These are phyloP conservation scores for Mya arenaria DNA, from an alignment of 1,140 invertebrate genomes.

Conservation along the genomic window DNA sequence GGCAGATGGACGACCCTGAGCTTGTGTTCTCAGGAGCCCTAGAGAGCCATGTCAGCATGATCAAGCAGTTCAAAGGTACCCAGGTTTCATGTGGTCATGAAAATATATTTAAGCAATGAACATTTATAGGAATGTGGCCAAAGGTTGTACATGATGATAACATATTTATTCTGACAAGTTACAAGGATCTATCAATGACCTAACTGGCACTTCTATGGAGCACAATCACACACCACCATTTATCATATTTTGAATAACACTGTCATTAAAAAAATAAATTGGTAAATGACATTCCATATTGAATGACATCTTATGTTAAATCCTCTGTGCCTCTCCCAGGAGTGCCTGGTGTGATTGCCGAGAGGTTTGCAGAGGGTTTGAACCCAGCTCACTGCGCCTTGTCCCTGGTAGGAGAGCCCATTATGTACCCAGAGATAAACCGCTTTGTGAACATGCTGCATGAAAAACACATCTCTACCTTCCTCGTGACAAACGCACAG, in stretches of 20 bases:
- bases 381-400: conserved; percentile 84
- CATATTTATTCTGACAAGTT: too few relatives aligned
- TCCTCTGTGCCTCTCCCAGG: conserved; percentile 77
- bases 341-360: conserved; percentile 84
- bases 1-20: conserved; percentile 85
- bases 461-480: conserved; percentile 83
- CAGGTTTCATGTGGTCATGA: too few relatives aligned
- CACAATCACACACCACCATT: too few relatives aligned
- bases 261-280: too few relatives aligned
- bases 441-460: conserved; percentile 79
- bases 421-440: conserved; percentile 88
- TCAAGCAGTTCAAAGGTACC: conserved; percentile 86
- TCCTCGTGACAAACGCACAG: conserved; percentile 87
- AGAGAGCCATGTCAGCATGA: conserved; percentile 84
- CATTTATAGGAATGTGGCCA: too few relatives aligned
- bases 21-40: conserved; percentile 83
- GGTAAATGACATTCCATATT: too few relatives aligned
- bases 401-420: conserved; percentile 87
- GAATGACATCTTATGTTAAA: too few relatives aligned
- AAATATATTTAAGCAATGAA: too few relatives aligned
- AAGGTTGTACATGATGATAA: too few relatives aligned
- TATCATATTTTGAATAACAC: too few relatives aligned
- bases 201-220: too few relatives aligned
- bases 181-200: too few relatives aligned
- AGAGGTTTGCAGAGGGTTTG: conserved; percentile 84